These are phyloP conservation scores for Geothlypis trichas DNA, from an alignment of 2,113 vertebrate species.

Conservation along the genomic window DNA sequence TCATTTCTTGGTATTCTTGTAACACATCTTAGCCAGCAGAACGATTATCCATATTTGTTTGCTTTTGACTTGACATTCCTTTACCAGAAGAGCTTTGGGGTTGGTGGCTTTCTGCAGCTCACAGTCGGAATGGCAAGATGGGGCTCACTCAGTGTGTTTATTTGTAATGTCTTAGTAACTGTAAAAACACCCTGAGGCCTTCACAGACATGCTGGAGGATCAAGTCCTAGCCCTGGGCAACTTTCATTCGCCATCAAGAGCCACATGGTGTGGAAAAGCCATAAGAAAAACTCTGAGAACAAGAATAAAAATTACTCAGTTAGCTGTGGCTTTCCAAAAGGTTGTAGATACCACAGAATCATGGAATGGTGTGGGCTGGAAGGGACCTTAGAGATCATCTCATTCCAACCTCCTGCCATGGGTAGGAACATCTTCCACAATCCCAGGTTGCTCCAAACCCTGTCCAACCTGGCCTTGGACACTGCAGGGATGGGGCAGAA, in stretches of 20 bases:
- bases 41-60: background rate
- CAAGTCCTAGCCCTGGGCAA: background rate
- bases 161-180: background rate
- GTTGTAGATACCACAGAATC: background rate
- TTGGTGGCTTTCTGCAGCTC: background rate
- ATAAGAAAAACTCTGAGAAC: background rate
- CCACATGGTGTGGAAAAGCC: background rate
- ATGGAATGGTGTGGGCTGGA: accelerated
- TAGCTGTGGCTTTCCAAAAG: background rate
- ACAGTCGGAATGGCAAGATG: background rate
- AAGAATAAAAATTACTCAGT: background rate
- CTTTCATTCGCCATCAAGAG: background rate
- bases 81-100: background rate
- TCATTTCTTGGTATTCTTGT: background rate
- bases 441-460: background rate
- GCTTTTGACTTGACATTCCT: background rate
- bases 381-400: background rate
- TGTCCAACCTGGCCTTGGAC: accelerated
- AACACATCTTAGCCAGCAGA: background rate
- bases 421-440: background rate
- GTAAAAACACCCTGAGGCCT: background rate
- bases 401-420: background rate
- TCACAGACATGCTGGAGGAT: background rate
- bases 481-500: background rate
- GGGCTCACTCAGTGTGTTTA: background rate